Percentiles rank a stretch among this genome's conserved stretches.
Conservation (phyloP, 2,113 vertebrate genomes). For the Prunella fulvescens region DNA sequence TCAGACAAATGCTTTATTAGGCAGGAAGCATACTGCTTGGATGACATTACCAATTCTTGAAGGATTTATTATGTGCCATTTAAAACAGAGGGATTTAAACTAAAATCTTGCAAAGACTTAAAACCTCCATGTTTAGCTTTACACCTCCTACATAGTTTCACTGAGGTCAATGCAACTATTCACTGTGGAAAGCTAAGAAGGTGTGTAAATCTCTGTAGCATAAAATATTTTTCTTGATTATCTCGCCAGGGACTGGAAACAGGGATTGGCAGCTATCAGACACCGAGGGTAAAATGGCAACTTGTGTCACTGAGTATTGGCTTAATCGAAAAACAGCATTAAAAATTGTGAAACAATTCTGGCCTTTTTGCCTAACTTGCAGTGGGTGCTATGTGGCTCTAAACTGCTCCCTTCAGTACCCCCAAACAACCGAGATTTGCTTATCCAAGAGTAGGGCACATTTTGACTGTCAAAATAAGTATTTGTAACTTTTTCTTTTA, state of each 20-base stretch:
- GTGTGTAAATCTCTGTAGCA: background rate
- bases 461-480: background rate
- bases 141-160: background rate
- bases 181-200: background rate
- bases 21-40: background rate
- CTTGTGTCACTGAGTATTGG: background rate
- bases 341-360: background rate
- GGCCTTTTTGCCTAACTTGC: background rate
- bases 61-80: background rate
- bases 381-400: background rate
- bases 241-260: background rate
- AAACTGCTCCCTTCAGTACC: background rate
- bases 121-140: background rate
- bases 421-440: background rate
- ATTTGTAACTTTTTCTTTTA: background rate
- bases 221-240: background rate
- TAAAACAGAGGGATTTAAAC: background rate
- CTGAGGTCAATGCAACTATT: background rate
- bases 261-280: background rate
- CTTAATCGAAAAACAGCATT: background rate
- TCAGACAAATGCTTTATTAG: background rate
- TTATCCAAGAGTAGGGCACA: background rate
- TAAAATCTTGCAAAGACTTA: background rate
- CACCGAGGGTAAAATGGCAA: background rate
- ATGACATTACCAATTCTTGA: background rate